phyloP scores from a whole-genome alignment of 2,888 invertebrate species.

The Andrena praecox region DNA sequence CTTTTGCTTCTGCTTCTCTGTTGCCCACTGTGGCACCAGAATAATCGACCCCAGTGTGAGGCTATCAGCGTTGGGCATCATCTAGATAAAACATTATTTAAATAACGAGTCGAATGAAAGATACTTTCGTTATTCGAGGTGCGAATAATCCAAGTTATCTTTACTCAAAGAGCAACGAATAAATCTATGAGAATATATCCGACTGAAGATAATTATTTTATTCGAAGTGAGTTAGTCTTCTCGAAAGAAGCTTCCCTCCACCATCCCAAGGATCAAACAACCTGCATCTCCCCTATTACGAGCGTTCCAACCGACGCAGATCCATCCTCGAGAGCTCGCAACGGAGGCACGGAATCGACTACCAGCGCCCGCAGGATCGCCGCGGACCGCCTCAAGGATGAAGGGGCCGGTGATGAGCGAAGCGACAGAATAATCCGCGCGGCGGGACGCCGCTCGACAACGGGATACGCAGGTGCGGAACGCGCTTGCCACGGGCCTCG shows the following conservation, averaged over 20 bases:
- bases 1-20: constrained; percentile 1
- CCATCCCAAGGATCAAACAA: background rate
- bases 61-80: background rate
- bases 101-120: background rate
- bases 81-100: background rate
- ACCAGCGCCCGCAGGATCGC: constrained; percentile 10
- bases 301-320: background rate
- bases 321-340: background rate
- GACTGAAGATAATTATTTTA: too few species aligned
- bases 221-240: too few species aligned
- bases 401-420: constrained; percentile 28
- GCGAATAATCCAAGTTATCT: too few species aligned
- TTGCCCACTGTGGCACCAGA: constrained; percentile 8
- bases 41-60: constrained; percentile 34
- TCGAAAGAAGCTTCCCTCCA: too few species aligned
- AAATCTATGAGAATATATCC: too few species aligned
- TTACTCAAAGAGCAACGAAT: too few species aligned
- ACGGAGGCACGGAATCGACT: background rate
- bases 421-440: constrained; percentile 53
- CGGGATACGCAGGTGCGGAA: constrained; percentile 57
- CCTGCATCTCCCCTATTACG: background rate
- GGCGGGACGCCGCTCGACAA: constrained; percentile 45
- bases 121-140: too few species aligned
- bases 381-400: constrained; percentile 66
- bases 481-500: constrained; percentile 43